Evolutionary conservation across 2,888 invertebrate species (phyloP).

Genomic region (Caenorhabditis sinica): DNA sequence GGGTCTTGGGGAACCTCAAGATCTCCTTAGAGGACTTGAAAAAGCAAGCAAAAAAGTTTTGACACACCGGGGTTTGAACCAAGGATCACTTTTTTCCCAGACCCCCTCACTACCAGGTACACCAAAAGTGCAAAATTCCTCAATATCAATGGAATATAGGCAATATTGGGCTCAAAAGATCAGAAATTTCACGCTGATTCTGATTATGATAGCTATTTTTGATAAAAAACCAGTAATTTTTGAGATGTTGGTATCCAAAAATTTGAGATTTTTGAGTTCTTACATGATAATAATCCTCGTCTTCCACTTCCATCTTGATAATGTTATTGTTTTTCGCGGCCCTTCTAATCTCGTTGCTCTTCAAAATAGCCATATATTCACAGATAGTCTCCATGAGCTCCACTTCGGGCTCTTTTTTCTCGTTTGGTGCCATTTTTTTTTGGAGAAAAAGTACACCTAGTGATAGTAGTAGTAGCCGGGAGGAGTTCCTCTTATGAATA

Average conservation of each 20-base stretch:
- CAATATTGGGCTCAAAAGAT: constrained; percentile 12
- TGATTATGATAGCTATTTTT: not conserved
- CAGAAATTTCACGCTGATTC: not conserved
- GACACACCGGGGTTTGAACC: too few relatives aligned
- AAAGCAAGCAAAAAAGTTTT: too few relatives aligned
- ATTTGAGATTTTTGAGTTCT: not conserved
- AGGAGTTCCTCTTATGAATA: not conserved
- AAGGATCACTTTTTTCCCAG: too few relatives aligned
- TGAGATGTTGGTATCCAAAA: not conserved
- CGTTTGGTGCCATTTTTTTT: too few relatives aligned
- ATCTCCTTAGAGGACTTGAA: too few relatives aligned
- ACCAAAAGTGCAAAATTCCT: not conserved
- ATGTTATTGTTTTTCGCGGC: not conserved
- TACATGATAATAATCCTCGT: too few relatives aligned
- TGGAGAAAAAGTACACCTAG: too few relatives aligned
- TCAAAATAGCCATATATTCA: not conserved
- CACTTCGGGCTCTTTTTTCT: not conserved
- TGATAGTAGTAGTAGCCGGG: not conserved
- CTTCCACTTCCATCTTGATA: not conserved
- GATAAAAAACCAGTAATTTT: not conserved
- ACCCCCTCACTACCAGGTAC: too few relatives aligned
- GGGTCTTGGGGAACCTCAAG: too few relatives aligned
- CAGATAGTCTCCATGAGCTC: not conserved
- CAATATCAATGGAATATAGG: not conserved
- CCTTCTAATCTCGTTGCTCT: not conserved